These are phyloP conservation scores for Sitobion miscanthi DNA, from an alignment of 1,140 invertebrate genomes.

Conservation along the genomic window DNA sequence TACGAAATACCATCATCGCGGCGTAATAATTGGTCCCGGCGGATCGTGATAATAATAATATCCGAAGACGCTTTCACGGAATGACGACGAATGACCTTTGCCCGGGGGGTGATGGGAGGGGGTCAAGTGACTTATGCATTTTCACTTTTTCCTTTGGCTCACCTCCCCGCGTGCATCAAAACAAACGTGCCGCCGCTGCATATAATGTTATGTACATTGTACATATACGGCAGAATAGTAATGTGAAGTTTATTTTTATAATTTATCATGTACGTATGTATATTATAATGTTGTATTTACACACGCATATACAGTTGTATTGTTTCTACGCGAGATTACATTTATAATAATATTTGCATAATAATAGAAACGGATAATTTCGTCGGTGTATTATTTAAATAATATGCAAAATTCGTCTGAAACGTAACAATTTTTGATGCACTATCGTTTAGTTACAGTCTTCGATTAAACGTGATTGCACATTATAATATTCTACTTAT, in stretches of 20 bases:
- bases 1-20: background rate
- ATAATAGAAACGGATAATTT: constrained; percentile 2
- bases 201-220: background rate
- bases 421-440: background rate
- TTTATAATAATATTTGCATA: constrained; percentile 6
- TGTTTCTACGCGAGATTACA: background rate
- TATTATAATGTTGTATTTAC: background rate
- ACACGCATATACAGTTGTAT: background rate
- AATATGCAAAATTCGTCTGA: background rate
- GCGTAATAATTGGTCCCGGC: constrained; percentile 12
- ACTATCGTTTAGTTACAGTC: too few relatives aligned
- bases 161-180: background rate
- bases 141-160: background rate
- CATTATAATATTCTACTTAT: too few relatives aligned
- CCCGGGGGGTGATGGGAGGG: too few relatives aligned
- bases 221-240: background rate
- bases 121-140: constrained; percentile 44
- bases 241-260: background rate
- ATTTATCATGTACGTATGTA: background rate
- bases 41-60: constrained; percentile 26
- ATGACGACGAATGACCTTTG: constrained; percentile 29
- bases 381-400: background rate
- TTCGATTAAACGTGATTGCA: too few relatives aligned
- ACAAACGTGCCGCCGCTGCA: background rate
- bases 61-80: constrained; percentile 35